Conservation (phyloP, 2,797 vertebrate species). For the Sorex maritimensis region DNA sequence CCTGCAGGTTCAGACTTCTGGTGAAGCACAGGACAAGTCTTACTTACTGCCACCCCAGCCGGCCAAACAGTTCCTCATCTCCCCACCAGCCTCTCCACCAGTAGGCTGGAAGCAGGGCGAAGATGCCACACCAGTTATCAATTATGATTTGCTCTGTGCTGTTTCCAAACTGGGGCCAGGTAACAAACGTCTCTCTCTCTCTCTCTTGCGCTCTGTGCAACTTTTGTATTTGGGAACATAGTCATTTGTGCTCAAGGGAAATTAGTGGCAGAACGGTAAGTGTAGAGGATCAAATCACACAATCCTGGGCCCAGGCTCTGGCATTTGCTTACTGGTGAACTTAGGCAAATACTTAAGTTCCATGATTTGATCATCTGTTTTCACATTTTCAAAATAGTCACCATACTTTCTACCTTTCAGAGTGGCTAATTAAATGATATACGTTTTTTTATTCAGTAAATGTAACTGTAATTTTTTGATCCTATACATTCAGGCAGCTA, state of each 20-base stretch:
- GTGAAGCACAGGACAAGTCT: conserved; percentile 95
- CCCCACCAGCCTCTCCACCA: conserved; percentile 97
- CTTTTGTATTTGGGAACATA: background rate
- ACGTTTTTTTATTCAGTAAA: too few relatives aligned
- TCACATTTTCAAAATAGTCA: background rate
- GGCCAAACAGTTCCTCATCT: conserved; percentile 98
- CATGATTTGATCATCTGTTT: background rate
- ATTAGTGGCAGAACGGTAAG: accelerated
- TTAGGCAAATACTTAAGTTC: background rate
- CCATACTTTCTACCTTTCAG: background rate
- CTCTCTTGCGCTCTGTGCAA: background rate
- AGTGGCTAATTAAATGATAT: background rate
- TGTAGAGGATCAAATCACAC: background rate
- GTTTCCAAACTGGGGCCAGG: conserved; percentile 98
- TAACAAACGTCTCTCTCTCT: conserved; percentile 84
- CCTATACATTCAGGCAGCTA: too few relatives aligned
- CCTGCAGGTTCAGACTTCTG: conserved; percentile 94
- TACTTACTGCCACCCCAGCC: conserved; percentile 97
- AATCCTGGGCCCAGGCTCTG: background rate
- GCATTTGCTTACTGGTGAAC: background rate
- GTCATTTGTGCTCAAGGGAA: background rate
- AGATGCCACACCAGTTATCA: conserved; percentile 96
- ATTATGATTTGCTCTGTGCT: conserved; percentile 98
- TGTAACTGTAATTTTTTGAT: too few relatives aligned
- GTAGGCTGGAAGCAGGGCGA: conserved; percentile 98